Base-by-base conservation (phyloP, 2,797 vertebrate genomes). In the Sylvia borin region DNA sequence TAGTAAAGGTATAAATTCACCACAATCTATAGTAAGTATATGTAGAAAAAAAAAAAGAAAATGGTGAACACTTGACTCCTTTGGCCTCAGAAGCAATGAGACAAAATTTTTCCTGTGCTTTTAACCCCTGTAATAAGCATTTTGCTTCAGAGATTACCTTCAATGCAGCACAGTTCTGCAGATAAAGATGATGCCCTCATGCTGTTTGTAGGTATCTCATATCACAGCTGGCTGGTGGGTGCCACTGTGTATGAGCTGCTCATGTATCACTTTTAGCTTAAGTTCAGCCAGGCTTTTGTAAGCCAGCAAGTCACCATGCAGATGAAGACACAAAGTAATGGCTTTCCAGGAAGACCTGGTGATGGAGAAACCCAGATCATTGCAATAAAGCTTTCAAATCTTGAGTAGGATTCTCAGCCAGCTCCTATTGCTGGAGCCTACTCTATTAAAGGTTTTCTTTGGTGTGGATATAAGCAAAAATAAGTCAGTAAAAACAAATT, bases 81-180 rank as follows among this genome's bases (percentile, higher is more conserved):
- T 12, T 58, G 4, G 2, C 36, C 22, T 90, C 45, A 75, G 22
- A 80, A 71, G 6, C 55, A 80, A 32, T 21, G 7, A 67, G 7
- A 22, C 42, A 1, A 90, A 70, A 57, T 2, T 29, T 82, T n/a
- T 7, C 0, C 29, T 67, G 11, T 19, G 10, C 20, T 79, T 90
- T 86, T 78, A 48, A 82, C 4, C 5, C 13, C 38, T 55, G 4
- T 45, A 32, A 54, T 19, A 71, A 50, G 0, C 7, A 25, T 72
- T 92, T 88, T 72, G 2, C 14, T 68, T 78, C 42, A 72, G 54
- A 68, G 47, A 47, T 43, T 65, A 40, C 12, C 16, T 58, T 77
- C 25, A 27, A 3, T 2, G 1, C 16, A 47, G 7, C 3, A 6
- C 0, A 0, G 31, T 24, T 80, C 40, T 57, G 25, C 25, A 62